A percentile compares a stretch with the other conserved stretches of the same genome.
phyloP scores from a whole-genome alignment of 2,888 invertebrate species.

The Hyposoter dolosus region DNA sequence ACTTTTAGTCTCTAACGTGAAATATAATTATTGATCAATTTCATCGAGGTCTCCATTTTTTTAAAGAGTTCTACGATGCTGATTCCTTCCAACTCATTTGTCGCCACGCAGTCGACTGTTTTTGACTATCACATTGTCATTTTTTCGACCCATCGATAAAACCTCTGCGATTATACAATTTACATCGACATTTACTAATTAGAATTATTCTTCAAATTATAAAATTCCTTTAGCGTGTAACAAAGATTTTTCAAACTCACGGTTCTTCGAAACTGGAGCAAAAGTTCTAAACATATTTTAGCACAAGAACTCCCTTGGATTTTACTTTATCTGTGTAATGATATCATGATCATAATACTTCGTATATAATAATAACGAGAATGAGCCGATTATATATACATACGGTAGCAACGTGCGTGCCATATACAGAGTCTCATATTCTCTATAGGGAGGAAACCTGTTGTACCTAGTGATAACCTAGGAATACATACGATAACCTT shows the following conservation, averaged over 20 bases:
- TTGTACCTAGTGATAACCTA: conserved; percentile 63
- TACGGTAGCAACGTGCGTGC: conserved; percentile 60
- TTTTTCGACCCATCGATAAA: background rate
- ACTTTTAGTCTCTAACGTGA: background rate
- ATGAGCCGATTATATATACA: conserved; percentile 52
- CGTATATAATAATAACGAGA: conserved; percentile 43
- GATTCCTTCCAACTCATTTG: background rate
- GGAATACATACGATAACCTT: conserved; percentile 19
- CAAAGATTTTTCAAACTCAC: background rate
- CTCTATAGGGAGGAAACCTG: conserved; percentile 55
- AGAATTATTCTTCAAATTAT: no score
- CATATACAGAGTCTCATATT: conserved; percentile 58
- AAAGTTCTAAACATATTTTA: background rate
- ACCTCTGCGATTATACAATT: background rate
- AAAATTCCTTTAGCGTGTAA: background rate
- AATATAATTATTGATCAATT: background rate
- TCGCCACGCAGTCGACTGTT: background rate
- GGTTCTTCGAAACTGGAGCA: background rate
- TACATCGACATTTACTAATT: no score
- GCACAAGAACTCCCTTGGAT: background rate
- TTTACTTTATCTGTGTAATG: background rate
- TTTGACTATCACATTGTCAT: background rate
- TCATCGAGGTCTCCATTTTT: background rate
- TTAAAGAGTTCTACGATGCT: background rate
- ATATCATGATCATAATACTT: conserved; percentile 12